Percentiles rank a stretch among this genome's conserved stretches.
Evolutionary conservation across 2,797 vertebrate species (phyloP).

Genomic region (Sebastes hubbsi): DNA sequence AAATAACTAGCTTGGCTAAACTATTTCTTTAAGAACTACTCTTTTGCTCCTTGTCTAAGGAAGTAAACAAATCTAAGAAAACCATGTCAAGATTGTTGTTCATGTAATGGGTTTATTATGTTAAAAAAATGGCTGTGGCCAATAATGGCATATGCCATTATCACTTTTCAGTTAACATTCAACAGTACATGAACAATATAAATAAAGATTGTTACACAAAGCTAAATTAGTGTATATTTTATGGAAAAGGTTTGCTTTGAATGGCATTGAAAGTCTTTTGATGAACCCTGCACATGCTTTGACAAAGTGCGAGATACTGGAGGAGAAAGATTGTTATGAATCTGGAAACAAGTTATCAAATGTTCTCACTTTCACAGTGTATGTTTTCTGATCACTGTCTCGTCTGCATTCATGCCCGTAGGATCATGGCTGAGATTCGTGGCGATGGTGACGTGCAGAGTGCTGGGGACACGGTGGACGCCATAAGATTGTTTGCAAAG

Average conservation of each 20-base stretch:
- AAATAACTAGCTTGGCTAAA: background rate
- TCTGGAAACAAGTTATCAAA: too few species aligned
- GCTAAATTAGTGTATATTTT: too few species aligned
- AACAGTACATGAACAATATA: background rate
- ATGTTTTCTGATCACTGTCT: background rate
- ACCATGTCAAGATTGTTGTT: background rate
- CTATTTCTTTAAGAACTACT: background rate
- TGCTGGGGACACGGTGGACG: slow-evolving; percentile 3
- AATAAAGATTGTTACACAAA: background rate
- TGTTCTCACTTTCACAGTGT: background rate
- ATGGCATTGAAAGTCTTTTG: too few species aligned
- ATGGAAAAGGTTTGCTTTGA: background rate
- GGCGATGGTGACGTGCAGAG: background rate
- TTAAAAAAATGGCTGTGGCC: background rate
- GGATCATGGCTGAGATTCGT: slow-evolving; percentile 37
- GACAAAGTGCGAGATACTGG: background rate
- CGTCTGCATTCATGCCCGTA: background rate
- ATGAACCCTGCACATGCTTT: background rate
- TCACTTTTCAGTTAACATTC: background rate
- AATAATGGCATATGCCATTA: background rate
- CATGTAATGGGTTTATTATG: background rate
- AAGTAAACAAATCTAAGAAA: background rate
- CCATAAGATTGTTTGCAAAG: accelerated
- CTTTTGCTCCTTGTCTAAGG: background rate
- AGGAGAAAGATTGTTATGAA: too few species aligned